Base-by-base conservation (phyloP, 2,797 vertebrate genomes). In the Sebastes minor region DNA sequence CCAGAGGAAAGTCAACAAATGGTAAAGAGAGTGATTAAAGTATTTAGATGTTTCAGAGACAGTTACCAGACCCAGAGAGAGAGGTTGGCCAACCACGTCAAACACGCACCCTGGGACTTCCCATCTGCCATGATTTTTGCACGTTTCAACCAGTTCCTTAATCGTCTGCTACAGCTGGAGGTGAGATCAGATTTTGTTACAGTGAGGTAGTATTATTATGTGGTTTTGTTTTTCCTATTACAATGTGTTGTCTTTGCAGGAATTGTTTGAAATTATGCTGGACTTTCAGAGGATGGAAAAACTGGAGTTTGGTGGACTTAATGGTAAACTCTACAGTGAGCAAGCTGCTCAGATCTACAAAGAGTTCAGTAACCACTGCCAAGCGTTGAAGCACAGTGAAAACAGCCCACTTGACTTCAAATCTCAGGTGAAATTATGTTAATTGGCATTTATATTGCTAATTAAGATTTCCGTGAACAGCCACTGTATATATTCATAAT, bases 211-310 rank as follows among this genome's bases (percentile, higher is more conserved):
- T 53, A 6, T 35, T 23, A 38, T 49, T 12, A 9, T 38, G 3
- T 63, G 4, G 6, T 66, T 81, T 33, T 67, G 23, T 82, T 61
- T 82, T 61, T 74, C 11, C 5, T 35, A n/a, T 74, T 33, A 8
- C 14, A 8, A 16, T 25, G 0, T 67, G 16, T 46, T 0, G 1
- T 65, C 23, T 84, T 91, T 92, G 1, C 68, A 97, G 95, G 93
- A 96, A 57, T 49, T 96, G 68, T 96, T 97, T 90, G 78, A 93
- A 83, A 94, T 90, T 16, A 84, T 94, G 23, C 53, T 96, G 85
- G 94, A 96, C 83, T 96, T 97, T 88, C 93, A 97, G 89, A 96
- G 96, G 63, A 87, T 97, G 89, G 95, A 97, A 86, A 97, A 97
- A 82, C 53, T 97, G 74, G 88, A 95, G 78, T 96, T 97, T 93